These are phyloP conservation scores for Ancistrus triradiatus DNA, from an alignment of 2,113 vertebrate species.

Conservation along the genomic window DNA sequence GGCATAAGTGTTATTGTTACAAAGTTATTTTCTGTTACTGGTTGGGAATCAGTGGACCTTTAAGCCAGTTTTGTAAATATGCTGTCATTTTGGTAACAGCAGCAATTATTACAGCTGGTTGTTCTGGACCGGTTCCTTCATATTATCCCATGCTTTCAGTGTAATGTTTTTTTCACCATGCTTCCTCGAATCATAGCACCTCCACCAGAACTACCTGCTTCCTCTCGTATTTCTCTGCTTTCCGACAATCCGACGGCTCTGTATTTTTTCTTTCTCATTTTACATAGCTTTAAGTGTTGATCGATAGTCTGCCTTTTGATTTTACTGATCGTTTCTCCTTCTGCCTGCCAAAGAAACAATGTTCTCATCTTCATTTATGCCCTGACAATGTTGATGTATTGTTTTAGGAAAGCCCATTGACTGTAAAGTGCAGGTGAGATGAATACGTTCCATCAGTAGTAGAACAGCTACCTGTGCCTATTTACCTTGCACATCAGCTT, in stretches of 20 bases:
- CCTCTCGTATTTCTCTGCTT: background rate
- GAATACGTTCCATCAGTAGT: conserved; percentile 49
- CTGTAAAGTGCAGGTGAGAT: conserved; percentile 53
- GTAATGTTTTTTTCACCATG: background rate
- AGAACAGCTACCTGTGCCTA: background rate
- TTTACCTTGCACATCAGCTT: too few species aligned
- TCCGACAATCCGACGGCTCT: too few species aligned
- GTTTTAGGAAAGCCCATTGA: conserved; percentile 18
- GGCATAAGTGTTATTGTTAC: conserved; percentile 17
- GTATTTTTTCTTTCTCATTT: conserved; percentile 11
- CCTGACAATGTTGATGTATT: conserved; percentile 47
- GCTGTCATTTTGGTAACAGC: background rate
- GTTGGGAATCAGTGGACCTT: background rate
- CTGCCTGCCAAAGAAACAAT: conserved; percentile 18
- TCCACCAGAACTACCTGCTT: background rate
- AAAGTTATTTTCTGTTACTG: background rate
- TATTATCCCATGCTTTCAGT: background rate
- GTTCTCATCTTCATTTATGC: conserved; percentile 27
- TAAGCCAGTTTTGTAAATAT: background rate
- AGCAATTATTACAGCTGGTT: background rate
- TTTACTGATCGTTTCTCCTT: background rate
- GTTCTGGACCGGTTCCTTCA: background rate
- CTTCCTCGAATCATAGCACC: background rate
- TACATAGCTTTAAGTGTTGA: conserved; percentile 1
- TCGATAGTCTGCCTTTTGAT: conserved; percentile 23